phyloP scores from a whole-genome alignment of 1,140 invertebrate genomes.

The Chrysopa pallens region DNA sequence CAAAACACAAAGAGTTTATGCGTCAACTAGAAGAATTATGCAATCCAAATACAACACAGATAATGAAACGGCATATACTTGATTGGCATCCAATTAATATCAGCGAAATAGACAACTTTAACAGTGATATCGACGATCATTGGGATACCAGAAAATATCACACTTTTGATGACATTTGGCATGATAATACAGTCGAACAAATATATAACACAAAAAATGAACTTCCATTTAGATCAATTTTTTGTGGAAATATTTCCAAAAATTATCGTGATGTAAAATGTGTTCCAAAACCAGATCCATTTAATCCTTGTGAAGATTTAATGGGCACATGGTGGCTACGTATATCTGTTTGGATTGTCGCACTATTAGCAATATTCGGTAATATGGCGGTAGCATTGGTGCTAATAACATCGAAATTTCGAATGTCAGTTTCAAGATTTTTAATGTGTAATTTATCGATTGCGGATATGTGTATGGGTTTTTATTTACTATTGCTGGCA shows the following conservation, averaged over 20 bases:
- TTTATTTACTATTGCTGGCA: slow-evolving; percentile 68
- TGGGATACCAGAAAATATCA: too few relatives aligned
- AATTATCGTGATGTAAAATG: slow-evolving; percentile 38
- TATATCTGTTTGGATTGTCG: slow-evolving; percentile 61
- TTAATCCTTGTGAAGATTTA: slow-evolving; percentile 82
- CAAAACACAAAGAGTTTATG: slow-evolving; percentile 32
- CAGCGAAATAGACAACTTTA: not conserved
- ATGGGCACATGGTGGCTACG: slow-evolving; percentile 71
- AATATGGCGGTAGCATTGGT: slow-evolving; percentile 70
- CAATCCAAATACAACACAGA: not conserved
- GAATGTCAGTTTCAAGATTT: slow-evolving; percentile 58
- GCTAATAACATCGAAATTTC: slow-evolving; percentile 35
- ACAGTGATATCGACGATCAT: too few relatives aligned
- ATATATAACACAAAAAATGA: not conserved
- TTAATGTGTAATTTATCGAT: slow-evolving; percentile 76
- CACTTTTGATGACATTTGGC: not conserved
- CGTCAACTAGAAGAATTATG: slow-evolving; percentile 19
- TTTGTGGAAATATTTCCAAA: not conserved
- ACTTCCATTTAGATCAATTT: not conserved
- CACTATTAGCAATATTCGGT: slow-evolving; percentile 47
- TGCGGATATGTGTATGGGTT: slow-evolving; percentile 67
- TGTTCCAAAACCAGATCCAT: slow-evolving; percentile 59
- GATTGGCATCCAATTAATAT: not conserved
- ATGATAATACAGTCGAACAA: not conserved
- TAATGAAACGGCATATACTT: not conserved